Evolutionary conservation across 2,888 invertebrate genomes (phyloP), one percentile per base, ranked within the genome.

Genomic region (Podotricha telesiphe): DNA sequence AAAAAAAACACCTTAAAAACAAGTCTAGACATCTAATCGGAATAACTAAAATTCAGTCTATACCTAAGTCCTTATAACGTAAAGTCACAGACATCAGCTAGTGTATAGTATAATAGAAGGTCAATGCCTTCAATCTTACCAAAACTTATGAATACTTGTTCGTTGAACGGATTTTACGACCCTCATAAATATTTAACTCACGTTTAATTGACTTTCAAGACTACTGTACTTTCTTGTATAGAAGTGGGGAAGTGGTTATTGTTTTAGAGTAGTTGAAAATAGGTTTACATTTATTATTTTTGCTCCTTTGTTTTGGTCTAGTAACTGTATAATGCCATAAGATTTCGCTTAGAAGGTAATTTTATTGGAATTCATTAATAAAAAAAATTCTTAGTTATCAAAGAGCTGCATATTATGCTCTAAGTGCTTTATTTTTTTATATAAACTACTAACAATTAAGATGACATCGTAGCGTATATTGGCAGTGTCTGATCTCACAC

Each of bases 1-100:
- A 37, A 42, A 13, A 42, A 6, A 37, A 13, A 20, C 2, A 10
- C n/a, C 58, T 37, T 19, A 19, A 15, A 40, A 20, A 19, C 58
- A 37, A 34, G 62, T 62, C 47, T 48, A 62, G 48, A 62, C 62
- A 17, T 47, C 8, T 17, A 62, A 37, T 28, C 19, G 34, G 28
- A 62, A 62, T 37, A 50, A 42, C 22, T 15, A 40, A 20, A 42
- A 15, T 22, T 17, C 34, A 59, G 58, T 40, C 37, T 56, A 13
- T 17, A 40, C n/a, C 19, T 58, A 42, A 20, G 42, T 42, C 20
- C 42, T 42, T 20, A 42, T 19, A n/a, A 42, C 28, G 17, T 15
- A 47, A 61, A 48, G 28, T 17, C 61, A 11, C 47, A 61, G 61
- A 47, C 61, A 28, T 17, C 19, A 45, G n/a, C 34, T 48, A 47